Evolutionary conservation across 2,888 invertebrate genomes (phyloP), one percentile per base, ranked within the genome.

Genomic region (Salticus scenicus): DNA sequence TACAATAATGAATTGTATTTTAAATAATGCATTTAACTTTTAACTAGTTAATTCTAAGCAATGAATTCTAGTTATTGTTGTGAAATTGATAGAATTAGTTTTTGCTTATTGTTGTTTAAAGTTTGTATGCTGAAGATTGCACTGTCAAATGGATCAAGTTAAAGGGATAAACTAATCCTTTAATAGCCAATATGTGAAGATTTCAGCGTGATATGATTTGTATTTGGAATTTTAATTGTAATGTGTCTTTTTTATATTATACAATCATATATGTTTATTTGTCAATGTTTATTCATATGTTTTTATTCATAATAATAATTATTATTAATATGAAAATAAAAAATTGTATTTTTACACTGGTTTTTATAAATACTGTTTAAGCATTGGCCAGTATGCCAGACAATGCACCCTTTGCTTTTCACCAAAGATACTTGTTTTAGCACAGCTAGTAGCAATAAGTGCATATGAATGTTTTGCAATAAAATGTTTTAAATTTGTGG

Each of bases 291-390:
- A 84, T 63, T 69, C 47, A 47, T 80, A 63, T 37, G 4, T 7
- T 80, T 71, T 86, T 80, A 80, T 51, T 75, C 80, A n/a, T n/a
- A n/a, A n/a, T n/a, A n/a, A n/a, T n/a, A n/a, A n/a, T n/a, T n/a
- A n/a, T n/a, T n/a, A n/a, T 75, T 75, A 80, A 86, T 37, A 41
- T 71, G 75, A 76, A 86, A 72, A 78, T 72, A 78, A 57, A 74
- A 84, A 73, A 76, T 86, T 75, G 86, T 86, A 86, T 86, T 86
- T 86, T 86, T 86, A 80, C 86, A 86, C 86, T 80, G 75, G 76
- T 86, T 79, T 80, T 78, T 78, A 73, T 73, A 70, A 77, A 57
- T 69, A 71, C 66, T 84, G 73, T 74, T 76, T 85, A 72, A 57
- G 70, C 74, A 70, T 70, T 79, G 76, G 84, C 73, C 84, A 73